Base-by-base conservation (phyloP, 2,888 invertebrate species). In the Acronicta psi region DNA sequence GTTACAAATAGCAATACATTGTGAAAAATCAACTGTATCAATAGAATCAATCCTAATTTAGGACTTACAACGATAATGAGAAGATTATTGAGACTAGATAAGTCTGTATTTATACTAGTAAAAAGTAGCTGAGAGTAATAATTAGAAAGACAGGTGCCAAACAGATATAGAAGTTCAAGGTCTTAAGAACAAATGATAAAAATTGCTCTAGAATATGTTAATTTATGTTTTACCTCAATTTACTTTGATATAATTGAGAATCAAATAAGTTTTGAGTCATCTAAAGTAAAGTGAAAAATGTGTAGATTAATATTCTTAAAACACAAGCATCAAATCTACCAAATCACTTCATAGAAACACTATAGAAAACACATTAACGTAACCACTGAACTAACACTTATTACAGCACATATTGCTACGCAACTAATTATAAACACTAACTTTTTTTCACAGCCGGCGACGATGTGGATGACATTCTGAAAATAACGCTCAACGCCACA, bases 391-490 rank as follows among this genome's bases (percentile, higher is more conserved):
- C 1, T 45, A 45, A 61, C 57, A 64, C 50, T 59, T 55, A 69
- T 58, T 56, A 65, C 65, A 60, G 47, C 61, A 68, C 67, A 59
- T 64, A 74, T 53, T 61, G 59, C 52, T 41, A 70, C 69, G 52
- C 51, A 75, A 82, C 82, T 85, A 87, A 83, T 83, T 84, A 84
- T 84, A 85, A 65, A 69, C 78, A 92, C 93, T 89, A 91, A 94
- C 93, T 79, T 86, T 88, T 93, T 73, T 83, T 91, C 66, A 88
- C 91, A 72, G 87, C 81, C 73, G 84, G 80, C 68, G 92, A 90
- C 65, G 90, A 81, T 45, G 88, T 85, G 50, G 93, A 91, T 77
- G 93, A 93, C 93, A 94, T 94, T 83, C 83, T 89, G 77, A 83
- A 85, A 87, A 88, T 87, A 87, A 80, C 78, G 77, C 81, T 67